phyloP scores from a whole-genome alignment of 1,140 invertebrate genomes.

The Drosophila subobscura region DNA sequence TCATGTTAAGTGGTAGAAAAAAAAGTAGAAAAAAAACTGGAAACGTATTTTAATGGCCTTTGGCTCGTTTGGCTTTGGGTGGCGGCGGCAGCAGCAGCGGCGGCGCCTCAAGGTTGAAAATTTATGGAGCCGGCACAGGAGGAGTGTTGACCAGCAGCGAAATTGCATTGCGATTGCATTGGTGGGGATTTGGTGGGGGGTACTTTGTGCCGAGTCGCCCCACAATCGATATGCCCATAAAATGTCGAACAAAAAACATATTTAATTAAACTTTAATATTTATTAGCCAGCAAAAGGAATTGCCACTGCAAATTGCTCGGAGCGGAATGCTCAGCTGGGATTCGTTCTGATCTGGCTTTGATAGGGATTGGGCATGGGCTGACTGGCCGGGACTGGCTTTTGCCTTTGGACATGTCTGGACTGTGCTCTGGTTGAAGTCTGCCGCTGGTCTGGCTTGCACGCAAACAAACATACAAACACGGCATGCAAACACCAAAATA shows the following conservation, averaged over 20 bases:
- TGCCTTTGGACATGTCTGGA: too few species aligned
- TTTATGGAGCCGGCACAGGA: conserved; percentile 53
- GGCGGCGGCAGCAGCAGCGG: background rate
- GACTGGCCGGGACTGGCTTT: too few species aligned
- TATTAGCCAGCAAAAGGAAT: conserved; percentile 77
- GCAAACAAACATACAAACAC: conserved; percentile 59
- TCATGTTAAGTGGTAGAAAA: conserved; percentile 52
- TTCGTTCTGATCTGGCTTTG: conserved; percentile 26
- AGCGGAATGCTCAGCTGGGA: conserved; percentile 8
- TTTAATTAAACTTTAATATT: conserved; percentile 82
- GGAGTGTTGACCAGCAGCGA: conserved; percentile 58
- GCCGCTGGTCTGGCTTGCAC: conserved; percentile 20
- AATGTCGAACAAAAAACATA: conserved; percentile 74
- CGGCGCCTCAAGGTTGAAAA: conserved; percentile 73
- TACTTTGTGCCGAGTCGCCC: background rate
- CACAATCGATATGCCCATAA: conserved; percentile 73
- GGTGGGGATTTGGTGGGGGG: conserved; percentile 2
- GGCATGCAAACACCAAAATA: conserved; percentile 41
- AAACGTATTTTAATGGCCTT: conserved; percentile 76
- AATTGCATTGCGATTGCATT: conserved; percentile 64
- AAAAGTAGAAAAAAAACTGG: conserved; percentile 8
- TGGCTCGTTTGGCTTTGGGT: conserved; percentile 55
- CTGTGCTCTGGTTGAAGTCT: background rate
- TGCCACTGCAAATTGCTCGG: conserved; percentile 59
- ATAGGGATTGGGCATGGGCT: background rate